Evolutionary conservation across 2,888 invertebrate species (phyloP), one percentile per base, ranked within the genome.

Genomic region (Leptinotarsa juncta): DNA sequence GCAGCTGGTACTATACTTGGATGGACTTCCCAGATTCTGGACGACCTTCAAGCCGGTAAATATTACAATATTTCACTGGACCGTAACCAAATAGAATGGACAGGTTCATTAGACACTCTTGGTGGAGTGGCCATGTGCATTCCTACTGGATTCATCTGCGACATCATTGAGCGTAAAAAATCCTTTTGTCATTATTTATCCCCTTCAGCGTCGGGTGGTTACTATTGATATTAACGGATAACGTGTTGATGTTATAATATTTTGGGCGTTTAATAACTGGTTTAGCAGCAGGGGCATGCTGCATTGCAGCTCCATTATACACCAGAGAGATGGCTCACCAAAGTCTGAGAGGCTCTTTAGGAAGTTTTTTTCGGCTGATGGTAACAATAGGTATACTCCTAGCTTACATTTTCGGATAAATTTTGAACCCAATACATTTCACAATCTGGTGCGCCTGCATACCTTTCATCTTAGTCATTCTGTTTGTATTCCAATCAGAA

Each of bases 331-430:
- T 96, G 65, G 92, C 96, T 0, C 94, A 96, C 81, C 94, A 93
- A 81, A 92, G 93, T 42, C 93, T 96, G 81, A 90, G 97, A 73
- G 97, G 97, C 1, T 91, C 93, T 0, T 88, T 97, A 0, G 97
- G 97, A 4, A 94, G 95, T 67, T 96, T 94, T 84, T 96, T 96
- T 85, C 97, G 97, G 85, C 88, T 98, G 50, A 94, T 95, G 91
- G 89, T 97, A 73, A 94, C 95, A 0, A 86, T 94, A 16, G 97
- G 97, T 80, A 96, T 97, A 74, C 89, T 97, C 1, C 90, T 94
- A 77, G 90, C 93, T 0, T 97, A 97, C 84, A 87, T 90, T 0
- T 87, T 95, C 3, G 97, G 95, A 3, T 87, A 90, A 51, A 89
- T 90, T 73, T 72, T 82, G 86, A 76, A 70, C 20, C 77, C 82